These are phyloP conservation scores for Hypercompe scribonia DNA, from an alignment of 2,888 invertebrate species.

Conservation along the genomic window DNA sequence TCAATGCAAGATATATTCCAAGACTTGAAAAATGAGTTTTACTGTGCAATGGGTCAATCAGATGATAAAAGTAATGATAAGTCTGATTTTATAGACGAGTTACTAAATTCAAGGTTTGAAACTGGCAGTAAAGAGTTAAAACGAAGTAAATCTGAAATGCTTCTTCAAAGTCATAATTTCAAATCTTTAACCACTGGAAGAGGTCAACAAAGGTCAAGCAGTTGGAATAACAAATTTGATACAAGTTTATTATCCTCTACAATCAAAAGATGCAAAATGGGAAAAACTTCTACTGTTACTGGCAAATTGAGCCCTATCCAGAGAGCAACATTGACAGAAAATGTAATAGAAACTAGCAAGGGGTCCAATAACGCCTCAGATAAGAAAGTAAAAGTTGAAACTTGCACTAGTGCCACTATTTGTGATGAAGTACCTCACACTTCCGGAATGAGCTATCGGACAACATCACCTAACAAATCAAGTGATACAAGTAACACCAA, in stretches of 20 bases:
- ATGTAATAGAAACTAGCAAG: slow-evolving; percentile 72
- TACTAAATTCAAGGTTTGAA: slow-evolving; percentile 83
- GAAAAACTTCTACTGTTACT: slow-evolving; percentile 77
- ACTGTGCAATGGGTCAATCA: slow-evolving; percentile 79
- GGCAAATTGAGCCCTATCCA: slow-evolving; percentile 80
- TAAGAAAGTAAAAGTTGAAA: slow-evolving; percentile 74
- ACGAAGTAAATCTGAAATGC: slow-evolving; percentile 89
- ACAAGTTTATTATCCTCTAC: slow-evolving; percentile 86
- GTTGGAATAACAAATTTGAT: slow-evolving; percentile 91
- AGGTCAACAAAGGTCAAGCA: slow-evolving; percentile 89
- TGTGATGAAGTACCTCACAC: slow-evolving; percentile 78
- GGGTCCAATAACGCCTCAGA: slow-evolving; percentile 66
- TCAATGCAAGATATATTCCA: slow-evolving; percentile 95
- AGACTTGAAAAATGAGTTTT: slow-evolving; percentile 88
- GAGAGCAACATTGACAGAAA: slow-evolving; percentile 67
- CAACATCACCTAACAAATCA: slow-evolving; percentile 76
- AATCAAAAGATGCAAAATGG: slow-evolving; percentile 90
- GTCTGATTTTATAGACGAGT: slow-evolving; percentile 86
- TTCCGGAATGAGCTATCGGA: slow-evolving; percentile 78
- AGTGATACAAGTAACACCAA: slow-evolving; percentile 71
- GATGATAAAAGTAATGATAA: slow-evolving; percentile 79
- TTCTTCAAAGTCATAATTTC: slow-evolving; percentile 81
- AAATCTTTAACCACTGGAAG: slow-evolving; percentile 84
- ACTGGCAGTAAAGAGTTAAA: slow-evolving; percentile 86
- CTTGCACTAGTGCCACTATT: slow-evolving; percentile 60